Evolutionary conservation across 2,113 vertebrate species (phyloP).

Genomic region (Caranx melampygus): DNA sequence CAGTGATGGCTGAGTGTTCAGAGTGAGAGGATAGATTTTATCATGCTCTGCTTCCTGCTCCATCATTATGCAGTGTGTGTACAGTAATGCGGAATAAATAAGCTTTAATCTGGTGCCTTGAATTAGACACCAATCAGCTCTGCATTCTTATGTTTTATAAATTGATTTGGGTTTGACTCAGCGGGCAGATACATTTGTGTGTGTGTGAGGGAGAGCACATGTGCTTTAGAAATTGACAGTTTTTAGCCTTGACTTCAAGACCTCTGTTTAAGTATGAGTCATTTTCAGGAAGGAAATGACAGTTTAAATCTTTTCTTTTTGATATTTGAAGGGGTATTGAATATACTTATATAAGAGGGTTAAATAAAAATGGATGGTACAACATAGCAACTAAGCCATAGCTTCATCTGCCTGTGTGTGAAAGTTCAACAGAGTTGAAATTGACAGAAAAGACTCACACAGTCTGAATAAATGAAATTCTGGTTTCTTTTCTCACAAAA

Average conservation of each 20-base stretch:
- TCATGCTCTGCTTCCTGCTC: constrained; percentile 20
- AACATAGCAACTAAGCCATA: background rate
- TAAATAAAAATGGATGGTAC: background rate
- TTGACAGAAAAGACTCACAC: too few species aligned
- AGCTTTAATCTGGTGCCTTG: constrained; percentile 17
- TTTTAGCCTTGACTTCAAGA: background rate
- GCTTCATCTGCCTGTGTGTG: background rate
- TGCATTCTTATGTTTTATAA: constrained; percentile 9
- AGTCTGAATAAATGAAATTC: too few species aligned
- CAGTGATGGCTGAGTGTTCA: constrained; percentile 28
- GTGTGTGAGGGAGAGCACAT: background rate
- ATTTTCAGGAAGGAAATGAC: background rate
- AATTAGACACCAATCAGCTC: constrained; percentile 35
- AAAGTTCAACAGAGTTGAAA: too few species aligned
- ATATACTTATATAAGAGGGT: background rate
- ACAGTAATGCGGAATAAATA: constrained; percentile 38
- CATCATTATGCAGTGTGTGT: constrained; percentile 16
- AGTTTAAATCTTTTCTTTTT: too few species aligned
- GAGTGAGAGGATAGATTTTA: constrained; percentile 19
- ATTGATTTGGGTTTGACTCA: constrained; percentile 2
- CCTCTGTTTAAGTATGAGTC: background rate
- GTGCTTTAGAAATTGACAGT: background rate
- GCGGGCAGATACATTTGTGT: constrained; percentile 19
- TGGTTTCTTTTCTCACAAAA: too few species aligned
- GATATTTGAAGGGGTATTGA: background rate